Conservation (phyloP, 2,797 vertebrate species). For the Petrocephalus sullivani region DNA sequence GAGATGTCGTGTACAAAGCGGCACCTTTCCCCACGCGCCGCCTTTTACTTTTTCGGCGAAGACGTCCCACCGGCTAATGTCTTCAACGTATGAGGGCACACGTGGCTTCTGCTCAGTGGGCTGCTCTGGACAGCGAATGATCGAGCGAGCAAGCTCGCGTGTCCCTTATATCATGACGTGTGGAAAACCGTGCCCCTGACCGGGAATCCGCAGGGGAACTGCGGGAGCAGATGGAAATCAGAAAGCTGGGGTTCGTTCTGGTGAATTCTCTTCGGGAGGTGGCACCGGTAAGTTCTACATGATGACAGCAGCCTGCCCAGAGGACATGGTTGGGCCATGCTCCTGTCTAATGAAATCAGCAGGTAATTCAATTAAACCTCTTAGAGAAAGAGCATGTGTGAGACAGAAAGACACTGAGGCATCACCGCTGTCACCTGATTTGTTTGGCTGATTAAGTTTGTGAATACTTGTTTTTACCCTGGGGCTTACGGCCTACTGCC, state of each 20-base stretch:
- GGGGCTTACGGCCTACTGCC: not conserved
- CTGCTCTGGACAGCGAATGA: not conserved
- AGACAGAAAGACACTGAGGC: not conserved
- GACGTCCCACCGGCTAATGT: not conserved
- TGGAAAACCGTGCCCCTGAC: not conserved
- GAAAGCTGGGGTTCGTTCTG: not conserved
- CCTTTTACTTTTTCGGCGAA: not conserved
- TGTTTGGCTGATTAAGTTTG: not conserved
- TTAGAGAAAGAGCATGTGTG: not conserved
- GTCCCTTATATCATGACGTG: not conserved
- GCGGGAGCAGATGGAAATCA: not conserved
- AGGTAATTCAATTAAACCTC: conserved; percentile 8
- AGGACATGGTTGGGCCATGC: not conserved
- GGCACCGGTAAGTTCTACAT: not conserved
- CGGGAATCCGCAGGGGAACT: not conserved
- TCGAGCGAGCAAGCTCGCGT: not conserved
- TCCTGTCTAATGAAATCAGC: conserved; percentile 17
- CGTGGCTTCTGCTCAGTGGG: not conserved
- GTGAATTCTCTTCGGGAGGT: not conserved
- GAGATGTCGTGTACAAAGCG: not conserved
- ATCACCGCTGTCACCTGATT: not conserved
- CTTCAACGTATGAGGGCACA: not conserved
- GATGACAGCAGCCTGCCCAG: not conserved
- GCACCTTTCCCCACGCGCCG: not conserved
- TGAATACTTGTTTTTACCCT: conserved; percentile 11